Base-by-base conservation (phyloP, 2,113 vertebrate genomes). In the Sinocyclocheilus maitianheensis region DNA sequence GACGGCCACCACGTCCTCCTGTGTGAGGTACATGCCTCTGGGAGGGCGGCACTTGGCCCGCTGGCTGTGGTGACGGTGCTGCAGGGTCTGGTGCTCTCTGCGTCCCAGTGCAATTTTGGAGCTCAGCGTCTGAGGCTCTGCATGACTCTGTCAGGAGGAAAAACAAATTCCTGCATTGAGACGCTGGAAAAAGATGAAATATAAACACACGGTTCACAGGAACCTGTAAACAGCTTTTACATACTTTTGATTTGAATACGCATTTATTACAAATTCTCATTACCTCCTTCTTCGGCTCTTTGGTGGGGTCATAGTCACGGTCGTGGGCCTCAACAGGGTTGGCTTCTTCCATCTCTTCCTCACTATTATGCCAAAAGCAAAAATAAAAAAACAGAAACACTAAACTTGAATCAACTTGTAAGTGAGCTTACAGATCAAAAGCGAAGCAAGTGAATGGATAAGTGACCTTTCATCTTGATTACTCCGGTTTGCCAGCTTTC, bases 211-310 rank as follows among this genome's bases (percentile, higher is more conserved):
- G 40, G 40, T 40, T 40, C 40, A 40, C 5, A 48, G 46, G 1
- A 48, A 48, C 3, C 46, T 3, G 2, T 18, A 55, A 3, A 55
- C 53, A 55, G 3, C 16, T 55, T 55, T 58, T 2, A 58, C 55
- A 58, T 20, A 20, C 16, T 5, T 55, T 5, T 18, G 16, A 58
- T 83, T 51, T 53, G 13, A 16, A 14, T 14, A 5, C 1, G 13
- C 0, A 14, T 53, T 14, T 14, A 53, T 14, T 14, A 53, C 51
- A 16, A 16, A 53, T 4, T 14, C 13, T 16, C 13, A 53, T 53
- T 93, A 99, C 98, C 97, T 99, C 98, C 94, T 99, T 98, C 93
- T 99, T 99, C 34, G 97, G 87, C 93, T 99, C 98, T 92, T 98
- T 99, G 91, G 96, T 99, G 65, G 98, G 98, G 91, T 99, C 98